Evolutionary conservation across 2,113 vertebrate genomes (phyloP).

Genomic region (Pimephales promelas): DNA sequence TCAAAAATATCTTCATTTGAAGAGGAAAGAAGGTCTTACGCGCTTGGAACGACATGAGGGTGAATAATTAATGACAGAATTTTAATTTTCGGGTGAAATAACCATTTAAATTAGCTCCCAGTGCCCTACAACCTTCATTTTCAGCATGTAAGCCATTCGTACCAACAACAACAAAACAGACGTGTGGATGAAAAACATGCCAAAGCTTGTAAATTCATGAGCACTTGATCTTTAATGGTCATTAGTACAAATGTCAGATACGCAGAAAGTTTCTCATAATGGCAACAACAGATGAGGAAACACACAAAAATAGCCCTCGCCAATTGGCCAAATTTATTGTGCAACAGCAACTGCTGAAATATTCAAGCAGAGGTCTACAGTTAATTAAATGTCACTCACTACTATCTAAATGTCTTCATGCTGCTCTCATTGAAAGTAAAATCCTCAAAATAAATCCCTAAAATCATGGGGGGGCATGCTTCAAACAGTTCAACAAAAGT

Average conservation of each 20-base stretch:
- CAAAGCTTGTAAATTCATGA: neutral
- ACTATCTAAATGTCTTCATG: neutral
- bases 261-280: slow-evolving; percentile 5
- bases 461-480: neutral
- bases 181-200: neutral
- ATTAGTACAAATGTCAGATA: neutral
- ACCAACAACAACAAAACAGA: neutral
- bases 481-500: neutral
- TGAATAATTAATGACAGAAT: no score
- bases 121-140: neutral
- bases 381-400: neutral
- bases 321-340: neutral
- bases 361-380: neutral
- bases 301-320: neutral
- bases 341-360: neutral
- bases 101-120: neutral
- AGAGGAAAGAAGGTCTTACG: no score
- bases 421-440: neutral
- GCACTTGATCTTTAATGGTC: neutral
- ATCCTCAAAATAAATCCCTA: neutral
- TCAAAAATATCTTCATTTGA: no score
- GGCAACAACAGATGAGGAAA: neutral
- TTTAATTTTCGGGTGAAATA: no score
- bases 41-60: no score
- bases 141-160: neutral